phyloP scores from a whole-genome alignment of 2,113 vertebrate species.

The Elaphurus davidianus region DNA sequence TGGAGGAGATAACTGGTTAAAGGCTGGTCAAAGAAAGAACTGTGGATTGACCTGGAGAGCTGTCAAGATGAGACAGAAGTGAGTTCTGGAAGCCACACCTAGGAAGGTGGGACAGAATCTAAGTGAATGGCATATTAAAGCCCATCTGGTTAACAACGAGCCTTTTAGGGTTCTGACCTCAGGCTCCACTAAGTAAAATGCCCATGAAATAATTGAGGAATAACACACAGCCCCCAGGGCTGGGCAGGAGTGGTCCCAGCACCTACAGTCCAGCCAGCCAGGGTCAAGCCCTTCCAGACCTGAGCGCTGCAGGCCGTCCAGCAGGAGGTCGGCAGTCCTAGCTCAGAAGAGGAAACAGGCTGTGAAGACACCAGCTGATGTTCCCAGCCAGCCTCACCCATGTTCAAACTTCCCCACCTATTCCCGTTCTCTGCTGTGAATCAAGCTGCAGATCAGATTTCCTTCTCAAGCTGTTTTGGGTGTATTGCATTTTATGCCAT shows the following conservation, averaged over 20 bases:
- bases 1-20: not conserved
- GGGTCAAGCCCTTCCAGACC: not conserved
- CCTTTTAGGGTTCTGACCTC: not conserved
- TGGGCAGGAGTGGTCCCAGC: not conserved
- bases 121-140: not conserved
- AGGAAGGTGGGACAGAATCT: not conserved
- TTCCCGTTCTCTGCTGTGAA: fast-evolving
- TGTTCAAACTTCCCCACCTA: too few species aligned
- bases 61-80: too few species aligned
- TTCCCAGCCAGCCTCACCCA: not conserved
- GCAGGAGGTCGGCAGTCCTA: not conserved
- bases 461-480: not conserved
- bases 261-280: not conserved
- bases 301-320: fast-evolving
- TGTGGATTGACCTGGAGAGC: not conserved
- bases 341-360: not conserved
- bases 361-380: too few species aligned
- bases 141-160: not conserved
- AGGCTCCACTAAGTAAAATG: too few species aligned
- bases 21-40: not conserved
- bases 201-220: not conserved
- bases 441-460: not conserved
- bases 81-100: not conserved
- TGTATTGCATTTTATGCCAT: fast-evolving
- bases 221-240: not conserved